Evolutionary conservation across 2,797 vertebrate species (phyloP).

Genomic region (Gymnodraco acuticeps): DNA sequence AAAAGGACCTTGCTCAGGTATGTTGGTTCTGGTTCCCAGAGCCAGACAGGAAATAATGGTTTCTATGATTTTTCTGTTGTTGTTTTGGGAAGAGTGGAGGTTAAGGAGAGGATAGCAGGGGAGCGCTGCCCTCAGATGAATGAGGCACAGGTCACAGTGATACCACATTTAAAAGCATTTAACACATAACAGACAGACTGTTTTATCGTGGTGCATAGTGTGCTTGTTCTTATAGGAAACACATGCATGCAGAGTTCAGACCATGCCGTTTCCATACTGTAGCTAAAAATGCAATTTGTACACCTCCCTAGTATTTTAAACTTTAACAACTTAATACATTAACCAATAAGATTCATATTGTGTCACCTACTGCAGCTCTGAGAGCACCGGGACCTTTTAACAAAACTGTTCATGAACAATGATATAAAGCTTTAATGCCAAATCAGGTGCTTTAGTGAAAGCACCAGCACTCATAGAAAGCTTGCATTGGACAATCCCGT

Average conservation of each 20-base stretch:
- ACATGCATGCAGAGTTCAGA: background rate
- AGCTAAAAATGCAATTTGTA: background rate
- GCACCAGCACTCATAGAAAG: too few species aligned
- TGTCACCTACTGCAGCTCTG: background rate
- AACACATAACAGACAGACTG: background rate
- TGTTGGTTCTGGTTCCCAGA: constrained; percentile 62
- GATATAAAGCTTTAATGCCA: too few species aligned
- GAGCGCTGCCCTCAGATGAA: constrained; percentile 2
- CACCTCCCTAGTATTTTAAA: background rate
- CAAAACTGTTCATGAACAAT: too few species aligned
- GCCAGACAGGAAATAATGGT: constrained; percentile 66
- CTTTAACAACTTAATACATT: background rate
- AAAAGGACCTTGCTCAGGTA: too few species aligned
- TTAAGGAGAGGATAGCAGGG: background rate
- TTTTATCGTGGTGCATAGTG: background rate
- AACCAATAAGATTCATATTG: background rate
- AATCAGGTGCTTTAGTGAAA: too few species aligned
- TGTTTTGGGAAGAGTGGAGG: constrained; percentile 43
- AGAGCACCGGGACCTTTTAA: too few species aligned
- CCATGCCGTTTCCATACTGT: background rate
- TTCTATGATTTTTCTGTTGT: constrained; percentile 51
- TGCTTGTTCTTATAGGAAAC: background rate
- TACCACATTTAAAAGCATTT: background rate
- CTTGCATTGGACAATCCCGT: too few species aligned
- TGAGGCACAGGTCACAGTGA: constrained; percentile 4